A percentile compares a stretch with the other conserved stretches of the same genome.
phyloP scores from a whole-genome alignment of 2,888 invertebrate species.

The Leptura quadrifasciata region DNA sequence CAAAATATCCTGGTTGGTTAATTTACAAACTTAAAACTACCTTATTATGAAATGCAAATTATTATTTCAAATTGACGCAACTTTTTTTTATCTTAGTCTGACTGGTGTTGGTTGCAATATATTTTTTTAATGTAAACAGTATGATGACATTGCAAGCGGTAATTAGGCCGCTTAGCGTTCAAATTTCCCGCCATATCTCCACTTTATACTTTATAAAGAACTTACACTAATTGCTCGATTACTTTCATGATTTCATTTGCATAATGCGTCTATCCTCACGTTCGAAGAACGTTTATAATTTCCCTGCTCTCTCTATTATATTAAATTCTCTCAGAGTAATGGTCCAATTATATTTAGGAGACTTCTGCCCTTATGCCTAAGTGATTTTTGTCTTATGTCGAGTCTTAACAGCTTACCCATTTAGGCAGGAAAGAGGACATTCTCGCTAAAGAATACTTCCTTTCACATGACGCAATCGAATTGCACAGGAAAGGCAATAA shows the following conservation, averaged over 20 bases:
- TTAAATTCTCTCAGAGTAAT: slow-evolving; percentile 41
- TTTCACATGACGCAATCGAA: neutral
- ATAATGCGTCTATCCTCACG: slow-evolving; percentile 56
- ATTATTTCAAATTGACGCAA: no score
- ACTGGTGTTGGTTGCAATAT: no score
- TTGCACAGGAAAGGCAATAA: neutral
- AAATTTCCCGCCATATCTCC: slow-evolving; percentile 32
- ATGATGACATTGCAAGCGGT: neutral
- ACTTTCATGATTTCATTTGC: slow-evolving; percentile 61
- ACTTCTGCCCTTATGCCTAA: slow-evolving; percentile 25
- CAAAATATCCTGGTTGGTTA: no score
- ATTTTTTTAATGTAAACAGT: neutral
- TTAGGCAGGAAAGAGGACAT: neutral
- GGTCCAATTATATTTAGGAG: slow-evolving; percentile 41
- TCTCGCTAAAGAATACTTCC: neutral
- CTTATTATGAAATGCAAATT: no score
- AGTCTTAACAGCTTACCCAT: neutral
- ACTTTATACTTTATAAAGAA: slow-evolving; percentile 43
- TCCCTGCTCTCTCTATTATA: slow-evolving; percentile 33
- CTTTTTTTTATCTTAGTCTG: no score
- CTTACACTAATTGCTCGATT: slow-evolving; percentile 58
- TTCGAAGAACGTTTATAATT: slow-evolving; percentile 43
- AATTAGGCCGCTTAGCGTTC: slow-evolving; percentile 25
- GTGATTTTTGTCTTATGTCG: slow-evolving; percentile 34
- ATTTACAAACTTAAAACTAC: no score